phyloP scores from a whole-genome alignment of 2,113 vertebrate species.

The Myotis yumanensis region DNA sequence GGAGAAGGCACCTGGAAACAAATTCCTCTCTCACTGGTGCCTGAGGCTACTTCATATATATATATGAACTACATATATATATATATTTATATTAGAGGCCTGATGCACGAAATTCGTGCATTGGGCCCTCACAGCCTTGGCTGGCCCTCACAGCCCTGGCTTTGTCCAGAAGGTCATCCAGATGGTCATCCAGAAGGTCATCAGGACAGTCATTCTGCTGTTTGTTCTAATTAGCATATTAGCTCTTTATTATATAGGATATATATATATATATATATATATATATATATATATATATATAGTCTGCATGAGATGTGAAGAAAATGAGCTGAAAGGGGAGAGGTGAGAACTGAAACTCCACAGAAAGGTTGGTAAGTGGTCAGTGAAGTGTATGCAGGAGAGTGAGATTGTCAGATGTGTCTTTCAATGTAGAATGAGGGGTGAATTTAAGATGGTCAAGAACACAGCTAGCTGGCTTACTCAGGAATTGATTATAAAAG shows the following conservation, averaged over 20 bases:
- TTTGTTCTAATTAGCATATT: too few species aligned
- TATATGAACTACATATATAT: neutral
- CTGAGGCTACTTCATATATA: neutral
- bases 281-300: neutral
- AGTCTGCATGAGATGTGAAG: neutral
- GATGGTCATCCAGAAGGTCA: too few species aligned
- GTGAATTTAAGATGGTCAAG: neutral
- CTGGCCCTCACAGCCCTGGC: too few species aligned
- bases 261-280: too few species aligned
- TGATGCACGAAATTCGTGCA: too few species aligned
- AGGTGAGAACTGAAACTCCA: neutral
- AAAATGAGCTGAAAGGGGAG: neutral
- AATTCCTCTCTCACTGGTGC: neutral
- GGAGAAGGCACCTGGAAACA: neutral
- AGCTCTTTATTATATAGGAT: too few species aligned
- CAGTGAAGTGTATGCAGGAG: neutral
- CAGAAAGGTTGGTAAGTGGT: neutral
- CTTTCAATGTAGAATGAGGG: neutral
- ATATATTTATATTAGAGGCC: too few species aligned
- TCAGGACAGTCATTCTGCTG: too few species aligned
- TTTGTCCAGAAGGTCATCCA: too few species aligned
- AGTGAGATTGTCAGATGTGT: neutral
- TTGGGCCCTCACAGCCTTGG: too few species aligned
- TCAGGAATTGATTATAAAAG: constrained; percentile 3
- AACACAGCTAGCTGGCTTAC: neutral